Percentiles rank a stretch among this genome's conserved stretches.
Evolutionary conservation across 2,797 vertebrate species (phyloP).

Genomic region (Emys orbicularis): DNA sequence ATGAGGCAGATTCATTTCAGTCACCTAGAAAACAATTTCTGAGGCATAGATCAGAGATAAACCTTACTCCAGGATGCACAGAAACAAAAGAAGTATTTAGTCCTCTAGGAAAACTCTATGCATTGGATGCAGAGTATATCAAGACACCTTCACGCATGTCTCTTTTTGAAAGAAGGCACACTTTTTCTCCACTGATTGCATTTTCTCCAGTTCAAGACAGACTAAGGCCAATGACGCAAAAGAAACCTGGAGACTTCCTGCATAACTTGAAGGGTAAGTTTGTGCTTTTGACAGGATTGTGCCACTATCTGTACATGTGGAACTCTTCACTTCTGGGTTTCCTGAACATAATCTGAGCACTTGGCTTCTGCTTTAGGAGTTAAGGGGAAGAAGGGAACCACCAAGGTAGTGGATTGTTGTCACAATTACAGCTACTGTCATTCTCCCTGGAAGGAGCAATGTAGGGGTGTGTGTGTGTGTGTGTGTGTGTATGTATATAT

Average conservation of each 20-base stretch:
- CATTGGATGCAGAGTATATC: slow-evolving; percentile 49
- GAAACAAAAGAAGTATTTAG: not conserved
- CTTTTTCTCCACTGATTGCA: slow-evolving; percentile 57
- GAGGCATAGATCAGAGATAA: not conserved
- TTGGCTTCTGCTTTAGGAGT: not conserved
- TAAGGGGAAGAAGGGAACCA: not conserved
- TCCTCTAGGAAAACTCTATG: slow-evolving; percentile 8
- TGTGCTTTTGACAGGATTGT: not conserved
- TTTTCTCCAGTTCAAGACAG: slow-evolving; percentile 62
- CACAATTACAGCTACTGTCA: not conserved
- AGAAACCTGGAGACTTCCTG: slow-evolving; percentile 17
- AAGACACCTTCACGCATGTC: not conserved
- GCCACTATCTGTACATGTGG: too few relatives aligned
- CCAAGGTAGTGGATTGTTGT: not conserved
- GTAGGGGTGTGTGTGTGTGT: not conserved
- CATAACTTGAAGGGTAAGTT: slow-evolving; percentile 73
- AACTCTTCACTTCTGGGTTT: not conserved
- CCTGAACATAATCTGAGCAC: not conserved
- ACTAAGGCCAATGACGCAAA: not conserved
- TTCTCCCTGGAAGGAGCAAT: not conserved
- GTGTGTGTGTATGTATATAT: too few relatives aligned
- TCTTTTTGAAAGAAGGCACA: slow-evolving; percentile 39
- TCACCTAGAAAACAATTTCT: not conserved
- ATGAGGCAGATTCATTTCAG: slow-evolving; percentile 23
- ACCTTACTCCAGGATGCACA: not conserved